phyloP scores from a whole-genome alignment of 2,888 invertebrate species.

The Acanthacorydalis orientalis region DNA sequence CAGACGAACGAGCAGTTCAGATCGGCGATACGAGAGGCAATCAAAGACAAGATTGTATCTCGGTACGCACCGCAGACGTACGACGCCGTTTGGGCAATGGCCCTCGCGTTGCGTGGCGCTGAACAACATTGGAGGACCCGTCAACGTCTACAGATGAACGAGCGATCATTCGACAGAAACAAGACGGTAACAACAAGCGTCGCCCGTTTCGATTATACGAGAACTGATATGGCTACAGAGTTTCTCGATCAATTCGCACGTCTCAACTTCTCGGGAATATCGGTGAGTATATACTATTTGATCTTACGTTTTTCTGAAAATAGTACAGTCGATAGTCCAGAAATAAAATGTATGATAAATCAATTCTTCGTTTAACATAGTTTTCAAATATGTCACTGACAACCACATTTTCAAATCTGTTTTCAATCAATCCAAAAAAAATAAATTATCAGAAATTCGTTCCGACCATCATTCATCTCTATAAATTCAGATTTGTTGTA shows the following conservation, averaged over 20 bases:
- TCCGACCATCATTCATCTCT: no score
- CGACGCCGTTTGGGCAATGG: slow-evolving; percentile 85
- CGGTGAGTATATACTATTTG: slow-evolving; percentile 45
- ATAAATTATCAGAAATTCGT: no score
- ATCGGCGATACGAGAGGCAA: slow-evolving; percentile 28
- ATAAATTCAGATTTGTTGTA: no score
- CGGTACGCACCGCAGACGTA: slow-evolving; percentile 67
- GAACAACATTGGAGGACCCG: slow-evolving; percentile 36
- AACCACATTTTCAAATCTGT: no score
- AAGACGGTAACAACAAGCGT: slow-evolving; percentile 21
- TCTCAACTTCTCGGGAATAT: slow-evolving; percentile 67
- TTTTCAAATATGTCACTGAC: no score
- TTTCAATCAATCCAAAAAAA: no score
- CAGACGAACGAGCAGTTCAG: slow-evolving; percentile 50
- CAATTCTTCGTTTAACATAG: no score
- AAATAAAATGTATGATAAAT: no score
- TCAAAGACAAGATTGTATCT: slow-evolving; percentile 24
- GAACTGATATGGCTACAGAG: slow-evolving; percentile 52
- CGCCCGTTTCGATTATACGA: slow-evolving; percentile 53
- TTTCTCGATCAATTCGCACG: slow-evolving; percentile 54
- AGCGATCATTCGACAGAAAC: neutral
- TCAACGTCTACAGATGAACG: neutral
- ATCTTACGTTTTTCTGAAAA: no score
- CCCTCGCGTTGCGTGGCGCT: slow-evolving; percentile 51
- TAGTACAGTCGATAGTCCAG: no score